A percentile compares a stretch with the other conserved stretches of the same genome.
phyloP scores from a whole-genome alignment of 2,113 vertebrate genomes.

The Papio anubis region DNA sequence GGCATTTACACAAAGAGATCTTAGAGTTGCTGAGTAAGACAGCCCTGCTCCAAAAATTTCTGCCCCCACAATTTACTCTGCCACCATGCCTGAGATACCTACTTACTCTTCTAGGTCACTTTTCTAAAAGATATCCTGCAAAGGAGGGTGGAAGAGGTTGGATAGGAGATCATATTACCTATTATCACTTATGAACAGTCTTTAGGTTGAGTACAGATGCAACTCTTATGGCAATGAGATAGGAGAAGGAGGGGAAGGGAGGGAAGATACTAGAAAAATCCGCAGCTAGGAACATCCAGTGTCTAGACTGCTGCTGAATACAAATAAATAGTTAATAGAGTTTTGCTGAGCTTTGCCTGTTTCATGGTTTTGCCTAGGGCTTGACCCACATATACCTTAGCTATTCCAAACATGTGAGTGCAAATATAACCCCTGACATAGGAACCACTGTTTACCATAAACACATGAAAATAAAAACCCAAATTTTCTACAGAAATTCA shows the following conservation, averaged over 20 bases:
- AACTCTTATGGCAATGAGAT: background rate
- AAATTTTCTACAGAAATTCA: conserved; percentile 14
- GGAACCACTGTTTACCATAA: background rate
- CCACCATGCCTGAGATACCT: background rate
- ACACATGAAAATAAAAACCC: background rate
- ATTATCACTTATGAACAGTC: background rate
- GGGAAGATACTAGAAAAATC: background rate
- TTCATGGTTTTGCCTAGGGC: background rate
- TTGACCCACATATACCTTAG: background rate
- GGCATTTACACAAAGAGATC: background rate
- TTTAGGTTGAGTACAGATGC: background rate
- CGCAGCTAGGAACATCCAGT: background rate
- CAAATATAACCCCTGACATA: background rate
- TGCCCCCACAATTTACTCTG: background rate
- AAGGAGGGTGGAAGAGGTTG: background rate
- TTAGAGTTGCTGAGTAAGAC: background rate
- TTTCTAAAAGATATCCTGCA: background rate
- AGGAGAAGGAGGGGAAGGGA: background rate
- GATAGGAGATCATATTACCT: background rate
- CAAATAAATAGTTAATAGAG: background rate
- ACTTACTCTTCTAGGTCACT: background rate
- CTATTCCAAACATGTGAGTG: background rate
- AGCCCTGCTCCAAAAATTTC: background rate
- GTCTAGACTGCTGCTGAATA: background rate
- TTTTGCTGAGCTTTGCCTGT: background rate